A percentile compares a stretch with the other conserved stretches of the same genome.
Conservation (phyloP, 2,797 vertebrate species). For the Kryptopterus vitreolus region DNA sequence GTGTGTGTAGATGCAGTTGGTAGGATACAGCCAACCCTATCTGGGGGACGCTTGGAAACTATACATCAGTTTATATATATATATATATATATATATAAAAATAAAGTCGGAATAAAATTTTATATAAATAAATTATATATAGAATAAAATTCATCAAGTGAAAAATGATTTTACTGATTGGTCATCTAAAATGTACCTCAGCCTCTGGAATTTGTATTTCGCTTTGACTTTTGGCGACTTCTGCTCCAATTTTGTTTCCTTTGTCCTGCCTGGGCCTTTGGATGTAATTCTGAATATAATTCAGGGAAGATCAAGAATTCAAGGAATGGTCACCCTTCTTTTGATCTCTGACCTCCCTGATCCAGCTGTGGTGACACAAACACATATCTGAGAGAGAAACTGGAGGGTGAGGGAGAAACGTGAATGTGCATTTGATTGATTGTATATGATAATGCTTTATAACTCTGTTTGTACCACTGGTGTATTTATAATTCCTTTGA, state of each 20-base stretch:
- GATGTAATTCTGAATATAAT: slow-evolving; percentile 42
- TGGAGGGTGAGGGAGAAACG: slow-evolving; percentile 58
- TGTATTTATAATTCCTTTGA: slow-evolving; percentile 26
- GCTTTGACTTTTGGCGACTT: background rate
- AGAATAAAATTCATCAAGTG: background rate
- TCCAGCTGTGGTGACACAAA: slow-evolving; percentile 66
- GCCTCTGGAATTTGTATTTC: background rate
- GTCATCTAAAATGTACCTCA: background rate
- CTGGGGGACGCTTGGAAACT: background rate
- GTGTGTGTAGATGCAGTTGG: slow-evolving; percentile 64
- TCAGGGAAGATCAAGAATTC: slow-evolving; percentile 39
- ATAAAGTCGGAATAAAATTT: no score
- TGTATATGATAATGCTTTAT: slow-evolving; percentile 30
- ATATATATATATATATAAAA: no score
- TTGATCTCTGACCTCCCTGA: slow-evolving; percentile 32
- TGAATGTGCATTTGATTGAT: slow-evolving; percentile 23
- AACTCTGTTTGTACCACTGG: slow-evolving; percentile 35
- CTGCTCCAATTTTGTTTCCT: background rate
- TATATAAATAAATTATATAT: no score
- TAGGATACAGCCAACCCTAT: background rate
- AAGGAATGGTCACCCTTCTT: slow-evolving; percentile 29
- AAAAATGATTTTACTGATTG: background rate
- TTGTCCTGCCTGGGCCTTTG: slow-evolving; percentile 6
- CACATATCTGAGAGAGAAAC: slow-evolving; percentile 65
- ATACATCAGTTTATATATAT: no score